Evolutionary conservation across 2,888 invertebrate species (phyloP).

Genomic region (Anarsia innoxiella): DNA sequence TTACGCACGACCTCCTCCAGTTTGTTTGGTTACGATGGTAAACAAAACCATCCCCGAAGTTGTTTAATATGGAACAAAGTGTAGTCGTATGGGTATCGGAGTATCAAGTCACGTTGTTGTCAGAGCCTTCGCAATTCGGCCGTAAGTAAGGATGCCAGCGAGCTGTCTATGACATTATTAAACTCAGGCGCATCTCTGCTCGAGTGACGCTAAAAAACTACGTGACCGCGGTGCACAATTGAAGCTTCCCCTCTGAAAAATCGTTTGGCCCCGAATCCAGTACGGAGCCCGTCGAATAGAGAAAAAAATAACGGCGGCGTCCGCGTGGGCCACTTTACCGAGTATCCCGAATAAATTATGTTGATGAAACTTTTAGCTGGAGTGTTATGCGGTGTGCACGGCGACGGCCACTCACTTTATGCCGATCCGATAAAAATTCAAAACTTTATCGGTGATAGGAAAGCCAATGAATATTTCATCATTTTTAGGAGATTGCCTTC

Average conservation of each 20-base stretch:
- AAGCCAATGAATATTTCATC: constrained; percentile 12
- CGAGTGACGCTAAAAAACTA: constrained; percentile 61
- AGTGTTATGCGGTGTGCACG: constrained; percentile 37
- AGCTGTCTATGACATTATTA: constrained; percentile 62
- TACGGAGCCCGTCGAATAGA: constrained; percentile 51
- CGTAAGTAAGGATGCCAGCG: constrained; percentile 22
- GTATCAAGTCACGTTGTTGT: constrained; percentile 30
- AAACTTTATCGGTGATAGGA: constrained; percentile 25
- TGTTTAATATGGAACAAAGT: constrained; percentile 9
- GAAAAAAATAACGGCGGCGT: constrained; percentile 51
- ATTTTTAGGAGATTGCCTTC: too few relatives aligned
- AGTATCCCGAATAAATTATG: constrained; percentile 68
- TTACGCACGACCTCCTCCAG: too few relatives aligned
- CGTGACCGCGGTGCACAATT: constrained; percentile 64
- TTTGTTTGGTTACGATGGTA: too few relatives aligned
- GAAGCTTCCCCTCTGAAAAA: constrained; percentile 47
- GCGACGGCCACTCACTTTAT: constrained; percentile 34
- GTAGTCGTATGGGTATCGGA: constrained; percentile 7
- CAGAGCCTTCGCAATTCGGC: constrained; percentile 23
- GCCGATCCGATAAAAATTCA: constrained; percentile 40
- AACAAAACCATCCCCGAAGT: constrained; percentile 1
- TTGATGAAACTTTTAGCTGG: constrained; percentile 62
- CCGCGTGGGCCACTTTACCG: constrained; percentile 43
- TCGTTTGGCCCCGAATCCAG: constrained; percentile 46
- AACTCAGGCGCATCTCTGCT: constrained; percentile 62